A percentile compares a stretch with the other conserved stretches of the same genome.
These are phyloP conservation scores for Pyralis farinalis DNA, from an alignment of 2,888 invertebrate species.

Conservation along the genomic window DNA sequence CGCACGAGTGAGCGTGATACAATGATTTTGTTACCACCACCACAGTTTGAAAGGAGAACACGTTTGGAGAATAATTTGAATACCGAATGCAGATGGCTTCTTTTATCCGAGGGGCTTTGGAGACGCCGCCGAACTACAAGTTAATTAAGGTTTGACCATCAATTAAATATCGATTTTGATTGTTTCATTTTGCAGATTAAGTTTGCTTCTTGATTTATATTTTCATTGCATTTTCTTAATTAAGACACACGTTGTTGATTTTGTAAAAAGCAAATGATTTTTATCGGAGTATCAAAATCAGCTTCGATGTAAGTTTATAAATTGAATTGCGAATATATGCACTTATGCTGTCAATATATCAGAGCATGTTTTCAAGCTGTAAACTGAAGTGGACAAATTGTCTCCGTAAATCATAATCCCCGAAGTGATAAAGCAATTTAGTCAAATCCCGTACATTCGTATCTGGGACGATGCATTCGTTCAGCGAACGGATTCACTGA, in stretches of 20 bases:
- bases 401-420: constrained; percentile 35
- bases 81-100: constrained; percentile 79
- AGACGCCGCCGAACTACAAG: constrained; percentile 69
- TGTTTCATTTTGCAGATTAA: constrained; percentile 68
- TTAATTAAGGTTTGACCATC: constrained; percentile 79
- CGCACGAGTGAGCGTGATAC: constrained; percentile 75
- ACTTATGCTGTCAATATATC: neutral
- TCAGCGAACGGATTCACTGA: constrained; percentile 75
- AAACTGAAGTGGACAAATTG: neutral
- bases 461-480: constrained; percentile 79
- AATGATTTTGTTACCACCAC: constrained; percentile 49
- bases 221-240: constrained; percentile 53
- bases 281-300: too few relatives aligned
- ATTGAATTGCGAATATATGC: neutral
- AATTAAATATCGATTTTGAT: constrained; percentile 77
- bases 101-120: constrained; percentile 66
- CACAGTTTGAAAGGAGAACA: constrained; percentile 61
- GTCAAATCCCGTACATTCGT: constrained; percentile 66
- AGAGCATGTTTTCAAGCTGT: constrained; percentile 2
- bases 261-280: neutral
- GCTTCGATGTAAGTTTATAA: too few relatives aligned
- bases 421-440: constrained; percentile 48
- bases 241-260: constrained; percentile 37
- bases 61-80: constrained; percentile 79
- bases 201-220: constrained; percentile 59